Percentiles rank a stretch among this genome's conserved stretches.
Conservation (phyloP, 2,797 vertebrate genomes). For the Falco columbarius region DNA sequence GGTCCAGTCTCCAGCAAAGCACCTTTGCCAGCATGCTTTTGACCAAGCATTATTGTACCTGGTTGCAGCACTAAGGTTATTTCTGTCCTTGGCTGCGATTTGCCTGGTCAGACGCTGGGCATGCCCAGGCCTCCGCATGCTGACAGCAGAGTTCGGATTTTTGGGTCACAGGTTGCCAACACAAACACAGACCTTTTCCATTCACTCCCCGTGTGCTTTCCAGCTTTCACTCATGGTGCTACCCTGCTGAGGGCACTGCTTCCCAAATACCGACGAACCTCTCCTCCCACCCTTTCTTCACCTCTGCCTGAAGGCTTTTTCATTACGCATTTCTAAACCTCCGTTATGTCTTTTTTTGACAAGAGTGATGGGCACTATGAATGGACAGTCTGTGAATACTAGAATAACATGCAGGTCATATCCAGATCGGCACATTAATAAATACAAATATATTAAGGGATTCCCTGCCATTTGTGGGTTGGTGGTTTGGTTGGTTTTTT, state of each 20-base stretch:
- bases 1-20: not conserved
- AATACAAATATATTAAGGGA: not conserved
- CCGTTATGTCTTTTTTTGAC: not conserved
- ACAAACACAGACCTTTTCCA: not conserved
- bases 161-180: not conserved
- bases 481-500: not conserved
- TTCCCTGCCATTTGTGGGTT: not conserved
- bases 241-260: not conserved
- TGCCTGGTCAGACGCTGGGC: not conserved
- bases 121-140: not conserved
- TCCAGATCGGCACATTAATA: not conserved
- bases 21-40: not conserved
- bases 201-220: rapidly evolving
- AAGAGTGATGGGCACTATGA: not conserved
- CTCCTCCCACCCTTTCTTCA: not conserved
- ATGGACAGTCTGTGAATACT: not conserved
- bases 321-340: not conserved
- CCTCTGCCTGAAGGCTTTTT: not conserved
- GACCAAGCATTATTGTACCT: not conserved
- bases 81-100: not conserved
- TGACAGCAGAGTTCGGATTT: not conserved
- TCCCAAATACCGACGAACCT: rapidly evolving
- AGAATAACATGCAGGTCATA: not conserved
- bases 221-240: not conserved
- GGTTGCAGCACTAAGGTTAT: not conserved